Base-by-base conservation (phyloP, 2,113 vertebrate genomes). In the Phrynosoma blainvillii region DNA sequence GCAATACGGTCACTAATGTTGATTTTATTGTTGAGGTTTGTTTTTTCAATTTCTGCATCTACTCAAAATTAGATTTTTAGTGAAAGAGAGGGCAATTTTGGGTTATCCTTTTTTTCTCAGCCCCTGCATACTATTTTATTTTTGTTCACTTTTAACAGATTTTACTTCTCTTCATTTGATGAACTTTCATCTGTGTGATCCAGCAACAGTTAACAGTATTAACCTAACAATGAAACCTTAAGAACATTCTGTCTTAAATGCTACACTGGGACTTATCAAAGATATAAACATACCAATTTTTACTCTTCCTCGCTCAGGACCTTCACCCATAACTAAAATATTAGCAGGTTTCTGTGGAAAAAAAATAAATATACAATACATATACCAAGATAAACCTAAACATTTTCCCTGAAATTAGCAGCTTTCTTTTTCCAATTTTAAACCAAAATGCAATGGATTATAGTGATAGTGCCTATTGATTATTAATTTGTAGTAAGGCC, bases 271-370 rank as follows among this genome's bases (percentile, higher is more conserved):
- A 97, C 96, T 96, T 97, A 96, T 94, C 93, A 96, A 96, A 96
- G 94, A 95, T 95, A 89, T 90, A 97, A 94, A 97, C 98, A 93
- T 98, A 99, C 99, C 99, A 96, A 99, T 99, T 97, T 99, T 99
- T 97, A 99, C 99, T 97, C 99, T 98, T 95, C 99, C 99, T 97
- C 99, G 98, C 96, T 99, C 99, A 93, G 99, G 99, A 95, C 99
- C 99, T 97, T 99, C 99, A 95, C 99, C 99, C 99, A 99, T 99
- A 96, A 99, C 99, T 98, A 99, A 98, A 97, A 99, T 99, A 96
- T 99, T 99, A 93, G 99, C 99, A 97, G 99, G 99, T 98, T 99
- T 99, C 99, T 99, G 97, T 95, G 96, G 94, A 96, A 95, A 96
- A 96, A 97, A 97, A 97, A 96, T 95, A 97, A 95, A 95, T 96